phyloP scores from a whole-genome alignment of 2,113 vertebrate genomes.

The Plecturocebus donacophilus region DNA sequence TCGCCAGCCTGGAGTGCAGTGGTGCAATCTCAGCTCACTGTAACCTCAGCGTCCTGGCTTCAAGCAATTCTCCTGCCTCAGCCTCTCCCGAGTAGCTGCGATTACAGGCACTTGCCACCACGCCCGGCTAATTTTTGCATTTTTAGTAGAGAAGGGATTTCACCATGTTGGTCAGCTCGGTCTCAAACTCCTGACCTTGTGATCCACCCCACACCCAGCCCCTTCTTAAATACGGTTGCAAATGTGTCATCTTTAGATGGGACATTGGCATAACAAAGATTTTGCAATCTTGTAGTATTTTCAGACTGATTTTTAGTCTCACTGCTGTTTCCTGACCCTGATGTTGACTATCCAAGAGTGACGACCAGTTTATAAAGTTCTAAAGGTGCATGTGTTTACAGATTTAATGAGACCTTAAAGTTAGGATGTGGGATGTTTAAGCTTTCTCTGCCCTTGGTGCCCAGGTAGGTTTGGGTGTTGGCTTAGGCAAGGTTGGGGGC shows the following conservation, averaged over 20 bases:
- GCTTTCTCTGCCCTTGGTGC: background rate
- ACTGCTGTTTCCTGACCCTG: background rate
- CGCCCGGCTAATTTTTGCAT: no score
- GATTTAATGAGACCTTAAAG: background rate
- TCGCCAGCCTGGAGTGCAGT: no score
- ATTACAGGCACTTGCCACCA: no score
- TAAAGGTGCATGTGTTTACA: background rate
- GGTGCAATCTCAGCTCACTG: no score
- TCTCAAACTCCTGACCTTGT: no score
- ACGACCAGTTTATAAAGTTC: background rate
- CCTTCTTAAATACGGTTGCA: background rate
- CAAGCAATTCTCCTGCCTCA: no score
- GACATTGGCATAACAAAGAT: background rate
- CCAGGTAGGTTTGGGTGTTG: background rate
- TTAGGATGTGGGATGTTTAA: constrained; percentile 43
- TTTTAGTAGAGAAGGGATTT: no score
- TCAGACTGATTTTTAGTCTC: background rate
- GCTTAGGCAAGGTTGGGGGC: background rate
- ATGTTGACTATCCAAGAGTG: background rate
- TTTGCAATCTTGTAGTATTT: background rate
- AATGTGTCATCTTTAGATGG: background rate
- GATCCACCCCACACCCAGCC: no score
- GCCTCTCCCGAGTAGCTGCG: no score
- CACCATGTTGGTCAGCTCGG: no score
- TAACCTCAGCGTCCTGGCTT: no score